Evolutionary conservation across 2,888 invertebrate genomes (phyloP), one percentile per base, ranked within the genome.

Genomic region (Stenurella melanura): DNA sequence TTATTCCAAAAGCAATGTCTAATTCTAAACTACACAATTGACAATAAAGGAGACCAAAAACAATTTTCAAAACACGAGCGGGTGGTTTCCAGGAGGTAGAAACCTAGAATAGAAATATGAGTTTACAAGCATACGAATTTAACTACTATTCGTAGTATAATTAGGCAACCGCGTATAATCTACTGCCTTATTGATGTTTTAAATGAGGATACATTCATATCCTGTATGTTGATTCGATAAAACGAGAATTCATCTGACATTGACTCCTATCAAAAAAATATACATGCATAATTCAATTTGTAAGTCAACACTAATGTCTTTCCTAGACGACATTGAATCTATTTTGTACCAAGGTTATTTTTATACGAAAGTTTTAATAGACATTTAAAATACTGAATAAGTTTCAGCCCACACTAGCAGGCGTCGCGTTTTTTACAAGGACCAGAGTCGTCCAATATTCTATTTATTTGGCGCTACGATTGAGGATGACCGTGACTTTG

Each of bases 251-350:
- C 73, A 76, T 76, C 70, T 73, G 80, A 74, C 77, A 76, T 78
- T 80, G 76, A 76, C 64, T 66, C 68, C 74, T 73, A 72, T 78
- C 73, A 75, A 75, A 74, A 34, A 71, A 75, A 70, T 19, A 74
- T 79, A 60, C 71, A 77, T 75, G 73, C 75, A 73, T 73, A 75
- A 77, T 75, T 77, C 63, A 77, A 77, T 75, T 75, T 75, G 67
- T 75, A 77, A 70, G 70, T 74, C 77, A 66, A 69, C 74, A 54
- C 26, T 60, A 74, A 74, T 67, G 63, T 78, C 58, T 78, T 66
- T 56, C 74, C 75, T 73, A 57, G 78, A 78, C 73, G 81, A 81
- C 81, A 79, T 81, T 81, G 81, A 81, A 81, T 78, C 81, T 78
- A 81, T 81, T 81, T 75, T 67, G 67, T 70, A 74, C 69, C 81